These are phyloP conservation scores for Luffia ferchaultella DNA, from an alignment of 2,888 invertebrate genomes.

Conservation along the genomic window DNA sequence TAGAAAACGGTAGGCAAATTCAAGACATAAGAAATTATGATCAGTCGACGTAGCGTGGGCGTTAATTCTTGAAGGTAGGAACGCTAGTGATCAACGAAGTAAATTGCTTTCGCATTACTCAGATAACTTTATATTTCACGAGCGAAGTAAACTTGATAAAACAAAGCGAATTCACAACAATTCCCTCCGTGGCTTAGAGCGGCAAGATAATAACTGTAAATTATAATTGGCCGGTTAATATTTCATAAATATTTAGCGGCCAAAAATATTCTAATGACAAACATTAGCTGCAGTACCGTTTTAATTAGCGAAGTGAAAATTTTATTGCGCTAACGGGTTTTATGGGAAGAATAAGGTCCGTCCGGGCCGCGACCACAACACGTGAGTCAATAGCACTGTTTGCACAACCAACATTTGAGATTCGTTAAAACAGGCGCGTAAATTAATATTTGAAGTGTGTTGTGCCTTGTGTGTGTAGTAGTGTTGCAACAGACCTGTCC, in stretches of 20 bases:
- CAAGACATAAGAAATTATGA: no score
- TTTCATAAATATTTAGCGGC: not conserved
- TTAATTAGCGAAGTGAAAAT: constrained; percentile 20
- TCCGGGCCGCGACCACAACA: not conserved
- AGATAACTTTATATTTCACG: not conserved
- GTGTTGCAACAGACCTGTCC: no score
- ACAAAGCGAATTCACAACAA: not conserved
- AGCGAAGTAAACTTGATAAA: not conserved
- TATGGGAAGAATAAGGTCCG: constrained; percentile 4
- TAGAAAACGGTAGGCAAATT: no score
- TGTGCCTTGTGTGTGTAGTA: no score
- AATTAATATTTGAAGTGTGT: not conserved
- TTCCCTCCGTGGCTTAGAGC: not conserved
- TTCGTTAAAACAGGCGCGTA: not conserved
- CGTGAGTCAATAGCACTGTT: not conserved
- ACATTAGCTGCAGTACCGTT: constrained; percentile 12
- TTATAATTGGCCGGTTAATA: not conserved
- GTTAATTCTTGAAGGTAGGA: not conserved
- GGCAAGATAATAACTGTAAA: not conserved
- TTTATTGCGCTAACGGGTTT: constrained; percentile 20
- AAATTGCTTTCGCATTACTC: not conserved
- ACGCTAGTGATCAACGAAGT: not conserved
- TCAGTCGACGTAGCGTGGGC: no score
- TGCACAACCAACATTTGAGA: not conserved
- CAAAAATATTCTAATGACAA: constrained; percentile 5